Conservation (phyloP, 1,140 invertebrate genomes). For the Heterodera carotae region DNA sequence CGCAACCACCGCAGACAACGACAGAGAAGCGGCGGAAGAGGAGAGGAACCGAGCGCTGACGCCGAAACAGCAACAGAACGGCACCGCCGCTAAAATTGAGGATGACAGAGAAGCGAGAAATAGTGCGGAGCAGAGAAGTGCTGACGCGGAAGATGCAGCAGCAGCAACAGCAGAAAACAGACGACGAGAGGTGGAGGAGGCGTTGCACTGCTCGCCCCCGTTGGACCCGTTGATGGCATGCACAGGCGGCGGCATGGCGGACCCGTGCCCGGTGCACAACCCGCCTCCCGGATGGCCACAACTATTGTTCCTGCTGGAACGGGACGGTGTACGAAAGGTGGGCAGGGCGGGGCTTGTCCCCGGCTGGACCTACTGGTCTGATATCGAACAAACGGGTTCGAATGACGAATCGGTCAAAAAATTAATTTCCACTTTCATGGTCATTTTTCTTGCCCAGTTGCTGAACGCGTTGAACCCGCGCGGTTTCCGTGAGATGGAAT, state of each 20-base stretch:
- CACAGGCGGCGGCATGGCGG: conserved; percentile 10
- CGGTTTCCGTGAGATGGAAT: conserved; percentile 35
- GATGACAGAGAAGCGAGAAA: background rate
- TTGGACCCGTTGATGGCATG: conserved; percentile 23
- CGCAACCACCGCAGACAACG: too few relatives aligned
- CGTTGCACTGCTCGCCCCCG: background rate
- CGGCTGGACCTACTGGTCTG: too few relatives aligned
- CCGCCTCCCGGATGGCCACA: conserved; percentile 2
- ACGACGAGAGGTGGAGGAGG: too few relatives aligned
- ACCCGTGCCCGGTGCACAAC: conserved; percentile 27
- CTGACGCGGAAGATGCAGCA: background rate
- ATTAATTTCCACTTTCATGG: background rate
- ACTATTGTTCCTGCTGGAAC: conserved; percentile 7
- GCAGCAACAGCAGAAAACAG: background rate
- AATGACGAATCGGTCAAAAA: too few relatives aligned
- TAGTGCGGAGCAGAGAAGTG: background rate
- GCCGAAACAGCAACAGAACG: background rate
- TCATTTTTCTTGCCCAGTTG: conserved; percentile 22
- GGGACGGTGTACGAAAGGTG: conserved; percentile 18
- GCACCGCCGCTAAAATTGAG: background rate
- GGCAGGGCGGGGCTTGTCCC: too few relatives aligned
- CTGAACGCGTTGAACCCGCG: conserved; percentile 35
- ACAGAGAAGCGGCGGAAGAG: background rate
- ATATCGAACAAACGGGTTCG: background rate
- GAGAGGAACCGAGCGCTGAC: background rate